Percentiles rank a stretch among this genome's conserved stretches.
Conservation (phyloP, 2,113 vertebrate species). For the Nestor notabilis region DNA sequence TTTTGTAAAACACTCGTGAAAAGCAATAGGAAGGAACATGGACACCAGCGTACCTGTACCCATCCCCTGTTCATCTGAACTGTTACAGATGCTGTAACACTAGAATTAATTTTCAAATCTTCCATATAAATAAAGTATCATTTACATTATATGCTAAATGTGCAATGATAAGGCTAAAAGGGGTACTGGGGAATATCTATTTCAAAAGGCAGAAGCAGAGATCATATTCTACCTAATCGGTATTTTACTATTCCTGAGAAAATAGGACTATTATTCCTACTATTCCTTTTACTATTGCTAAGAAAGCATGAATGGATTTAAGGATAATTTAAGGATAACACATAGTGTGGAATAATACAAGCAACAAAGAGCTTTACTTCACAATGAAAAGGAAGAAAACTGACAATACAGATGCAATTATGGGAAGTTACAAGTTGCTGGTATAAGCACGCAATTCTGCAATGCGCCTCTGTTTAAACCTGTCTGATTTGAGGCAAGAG, state of each 20-base stretch:
- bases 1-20: not conserved
- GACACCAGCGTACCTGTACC: not conserved
- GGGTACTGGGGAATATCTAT: not conserved
- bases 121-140: not conserved
- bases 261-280: not conserved
- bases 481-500: not conserved
- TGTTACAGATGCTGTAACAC: not conserved
- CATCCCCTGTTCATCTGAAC: not conserved
- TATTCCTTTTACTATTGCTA: not conserved
- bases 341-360: rapidly evolving
- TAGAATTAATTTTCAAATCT: not conserved
- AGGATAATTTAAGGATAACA: not conserved
- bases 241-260: not conserved
- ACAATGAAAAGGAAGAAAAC: not conserved
- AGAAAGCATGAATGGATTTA: not conserved
- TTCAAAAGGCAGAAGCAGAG: not conserved
- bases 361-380: not conserved
- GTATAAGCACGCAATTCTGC: not conserved
- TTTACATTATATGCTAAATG: not conserved
- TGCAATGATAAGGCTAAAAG: not conserved
- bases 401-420: not conserved
- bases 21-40: not conserved
- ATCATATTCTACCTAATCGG: not conserved
- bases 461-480: not conserved
- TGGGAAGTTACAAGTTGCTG: not conserved